A percentile compares a stretch with the other conserved stretches of the same genome.
Evolutionary conservation across 2,797 vertebrate species (phyloP).

Genomic region (Meriones psammophilus): DNA sequence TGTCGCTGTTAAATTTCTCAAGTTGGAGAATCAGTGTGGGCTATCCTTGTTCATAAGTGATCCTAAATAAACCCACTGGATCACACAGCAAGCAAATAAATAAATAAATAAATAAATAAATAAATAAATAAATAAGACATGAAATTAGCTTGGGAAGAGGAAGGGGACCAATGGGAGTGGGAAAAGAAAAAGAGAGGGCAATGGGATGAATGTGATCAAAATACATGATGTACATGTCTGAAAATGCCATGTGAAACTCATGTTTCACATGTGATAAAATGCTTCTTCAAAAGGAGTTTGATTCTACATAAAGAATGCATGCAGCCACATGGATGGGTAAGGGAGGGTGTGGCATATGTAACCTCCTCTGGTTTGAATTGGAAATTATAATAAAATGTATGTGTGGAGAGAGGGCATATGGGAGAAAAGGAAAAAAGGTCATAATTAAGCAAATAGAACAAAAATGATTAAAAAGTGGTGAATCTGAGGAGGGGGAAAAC

Average conservation of each 20-base stretch:
- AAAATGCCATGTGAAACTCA: neutral
- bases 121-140: neutral
- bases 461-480: neutral
- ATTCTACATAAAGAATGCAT: neutral
- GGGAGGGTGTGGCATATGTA: neutral
- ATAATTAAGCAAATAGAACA: neutral
- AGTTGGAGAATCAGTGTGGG: neutral
- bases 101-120: neutral
- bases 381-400: neutral
- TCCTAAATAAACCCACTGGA: neutral
- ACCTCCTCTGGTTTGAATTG: constrained; percentile 15
- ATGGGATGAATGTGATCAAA: neutral
- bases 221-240: neutral
- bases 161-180: neutral
- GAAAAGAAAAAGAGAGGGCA: neutral
- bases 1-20: neutral
- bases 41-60: neutral
- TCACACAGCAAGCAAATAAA: neutral
- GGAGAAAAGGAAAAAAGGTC: neutral
- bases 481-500: neutral
- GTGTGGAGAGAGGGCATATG: neutral
- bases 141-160: neutral
- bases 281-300: neutral
- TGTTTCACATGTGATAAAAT: neutral
- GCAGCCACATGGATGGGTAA: neutral